Conservation (phyloP, 2,113 vertebrate genomes). For the Pachyramphus minor region DNA sequence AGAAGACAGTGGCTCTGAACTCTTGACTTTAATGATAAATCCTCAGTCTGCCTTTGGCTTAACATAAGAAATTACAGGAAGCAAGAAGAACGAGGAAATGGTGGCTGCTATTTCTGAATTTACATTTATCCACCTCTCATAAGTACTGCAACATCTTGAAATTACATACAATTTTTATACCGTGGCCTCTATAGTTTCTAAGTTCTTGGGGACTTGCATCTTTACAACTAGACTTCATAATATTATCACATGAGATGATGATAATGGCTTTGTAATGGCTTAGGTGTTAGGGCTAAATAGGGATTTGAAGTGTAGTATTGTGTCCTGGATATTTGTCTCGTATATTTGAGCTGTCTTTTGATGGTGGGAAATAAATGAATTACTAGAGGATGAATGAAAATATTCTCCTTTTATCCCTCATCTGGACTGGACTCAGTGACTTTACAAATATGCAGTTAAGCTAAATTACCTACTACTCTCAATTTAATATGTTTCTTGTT, state of each 20-base stretch:
- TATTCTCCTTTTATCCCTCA: background rate
- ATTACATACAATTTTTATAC: background rate
- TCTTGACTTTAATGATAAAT: background rate
- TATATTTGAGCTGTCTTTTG: background rate
- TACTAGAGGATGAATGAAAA: background rate
- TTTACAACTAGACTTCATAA: background rate
- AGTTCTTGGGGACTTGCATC: background rate
- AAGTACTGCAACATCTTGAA: background rate
- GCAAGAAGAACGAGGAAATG: background rate
- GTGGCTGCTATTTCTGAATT: background rate
- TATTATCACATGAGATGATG: background rate
- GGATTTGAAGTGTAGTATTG: background rate
- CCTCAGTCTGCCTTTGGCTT: background rate
- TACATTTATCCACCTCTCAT: background rate
- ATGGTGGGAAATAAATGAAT: background rate
- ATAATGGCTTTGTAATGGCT: background rate
- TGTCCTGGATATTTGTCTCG: background rate
- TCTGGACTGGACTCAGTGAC: background rate
- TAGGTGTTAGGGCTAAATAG: background rate
- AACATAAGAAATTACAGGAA: background rate
- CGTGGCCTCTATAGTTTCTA: background rate
- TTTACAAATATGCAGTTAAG: background rate
- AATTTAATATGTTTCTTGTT: background rate
- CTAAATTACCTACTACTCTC: background rate
- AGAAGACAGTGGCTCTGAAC: background rate